These are phyloP conservation scores for Dynastes maya DNA, from an alignment of 2,888 invertebrate species.

Conservation along the genomic window DNA sequence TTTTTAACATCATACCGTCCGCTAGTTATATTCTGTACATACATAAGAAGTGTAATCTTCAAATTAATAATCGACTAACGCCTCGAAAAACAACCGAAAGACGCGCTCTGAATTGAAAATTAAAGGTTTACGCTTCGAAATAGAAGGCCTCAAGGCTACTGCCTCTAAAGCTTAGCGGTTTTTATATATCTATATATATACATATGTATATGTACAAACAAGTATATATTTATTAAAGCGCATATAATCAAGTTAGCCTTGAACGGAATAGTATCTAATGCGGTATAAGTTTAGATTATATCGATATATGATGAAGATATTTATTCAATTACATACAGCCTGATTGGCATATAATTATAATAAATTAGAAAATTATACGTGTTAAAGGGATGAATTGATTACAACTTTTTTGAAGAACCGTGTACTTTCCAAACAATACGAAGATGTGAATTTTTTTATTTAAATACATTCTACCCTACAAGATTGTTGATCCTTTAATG, in stretches of 20 bases:
- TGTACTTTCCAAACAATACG: too few species aligned
- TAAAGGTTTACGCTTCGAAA: neutral
- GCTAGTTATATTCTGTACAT: neutral
- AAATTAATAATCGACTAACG: slow-evolving; percentile 19
- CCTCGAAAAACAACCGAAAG: slow-evolving; percentile 1
- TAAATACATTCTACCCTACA: too few species aligned
- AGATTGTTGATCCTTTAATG: too few species aligned
- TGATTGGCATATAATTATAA: too few species aligned
- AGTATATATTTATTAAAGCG: slow-evolving; percentile 3
- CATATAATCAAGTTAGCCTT: slow-evolving; percentile 39
- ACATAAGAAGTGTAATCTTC: slow-evolving; percentile 8
- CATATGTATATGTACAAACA: neutral
- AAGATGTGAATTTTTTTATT: too few species aligned
- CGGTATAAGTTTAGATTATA: neutral
- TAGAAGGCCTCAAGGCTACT: slow-evolving; percentile 1
- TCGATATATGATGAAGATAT: neutral
- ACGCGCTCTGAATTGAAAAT: slow-evolving; percentile 10
- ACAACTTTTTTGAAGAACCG: too few species aligned
- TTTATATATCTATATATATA: slow-evolving; percentile 14
- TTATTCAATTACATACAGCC: too few species aligned
- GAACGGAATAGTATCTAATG: slow-evolving; percentile 3
- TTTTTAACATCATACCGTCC: too few species aligned
- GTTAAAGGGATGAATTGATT: too few species aligned
- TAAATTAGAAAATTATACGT: too few species aligned
- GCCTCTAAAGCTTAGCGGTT: slow-evolving; percentile 6